Percentiles rank a stretch among this genome's conserved stretches.
phyloP scores from a whole-genome alignment of 2,888 invertebrate species.

The Mesodorylaimus sp. region DNA sequence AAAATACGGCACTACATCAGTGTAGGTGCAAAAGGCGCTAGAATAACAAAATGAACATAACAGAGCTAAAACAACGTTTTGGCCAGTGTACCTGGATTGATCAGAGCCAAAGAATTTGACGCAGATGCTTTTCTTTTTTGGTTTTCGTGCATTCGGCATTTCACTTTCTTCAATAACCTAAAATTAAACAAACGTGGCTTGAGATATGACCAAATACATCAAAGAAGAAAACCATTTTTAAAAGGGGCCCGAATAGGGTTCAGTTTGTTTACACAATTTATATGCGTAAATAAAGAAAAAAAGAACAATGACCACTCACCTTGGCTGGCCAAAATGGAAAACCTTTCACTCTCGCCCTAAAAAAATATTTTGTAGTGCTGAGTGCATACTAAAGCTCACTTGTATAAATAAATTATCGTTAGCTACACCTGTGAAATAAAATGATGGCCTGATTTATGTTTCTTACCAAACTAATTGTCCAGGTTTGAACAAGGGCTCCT shows the following conservation, averaged over 20 bases:
- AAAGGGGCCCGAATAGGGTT: too few species aligned
- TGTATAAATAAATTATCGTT: too few species aligned
- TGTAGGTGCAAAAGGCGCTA: background rate
- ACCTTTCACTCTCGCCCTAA: constrained; percentile 77
- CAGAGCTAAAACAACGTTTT: background rate
- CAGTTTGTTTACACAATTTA: too few species aligned
- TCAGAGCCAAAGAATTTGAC: background rate
- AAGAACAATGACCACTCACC: constrained; percentile 16
- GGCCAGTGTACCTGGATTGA: background rate
- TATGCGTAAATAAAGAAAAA: background rate
- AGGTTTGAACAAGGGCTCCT: background rate
- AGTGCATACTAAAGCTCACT: too few species aligned
- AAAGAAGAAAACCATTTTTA: too few species aligned
- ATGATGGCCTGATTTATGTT: background rate
- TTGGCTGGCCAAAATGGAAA: constrained; percentile 97
- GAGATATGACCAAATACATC: too few species aligned
- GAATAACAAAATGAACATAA: background rate
- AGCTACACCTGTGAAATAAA: too few species aligned
- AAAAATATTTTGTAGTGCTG: too few species aligned
- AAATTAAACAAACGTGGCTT: background rate
- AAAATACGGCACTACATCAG: background rate
- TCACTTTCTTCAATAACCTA: background rate
- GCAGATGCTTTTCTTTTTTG: background rate
- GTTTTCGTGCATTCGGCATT: background rate
- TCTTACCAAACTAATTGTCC: background rate